A percentile compares a stretch with the other conserved stretches of the same genome.
Conservation (phyloP, 2,113 vertebrate genomes). For the Chrysemys picta region DNA sequence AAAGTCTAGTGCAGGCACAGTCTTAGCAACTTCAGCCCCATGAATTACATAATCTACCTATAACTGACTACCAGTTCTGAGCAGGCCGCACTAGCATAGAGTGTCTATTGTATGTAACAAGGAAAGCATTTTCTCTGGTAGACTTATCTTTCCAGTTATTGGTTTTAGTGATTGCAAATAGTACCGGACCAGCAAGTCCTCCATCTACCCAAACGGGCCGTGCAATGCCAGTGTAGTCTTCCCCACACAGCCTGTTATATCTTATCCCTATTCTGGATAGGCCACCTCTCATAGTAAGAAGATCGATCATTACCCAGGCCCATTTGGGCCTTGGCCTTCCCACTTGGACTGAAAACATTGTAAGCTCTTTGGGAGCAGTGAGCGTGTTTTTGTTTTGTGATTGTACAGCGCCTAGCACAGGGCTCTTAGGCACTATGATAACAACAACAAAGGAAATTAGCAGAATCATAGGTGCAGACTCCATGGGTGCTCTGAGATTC, state of each 20-base stretch:
- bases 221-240: background rate
- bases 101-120: background rate
- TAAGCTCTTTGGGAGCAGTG: too few relatives aligned
- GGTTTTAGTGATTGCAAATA: background rate
- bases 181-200: background rate
- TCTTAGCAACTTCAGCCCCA: background rate
- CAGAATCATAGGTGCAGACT: background rate
- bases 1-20: background rate
- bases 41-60: background rate
- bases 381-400: too few relatives aligned
- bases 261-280: background rate
- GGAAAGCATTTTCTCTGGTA: background rate
- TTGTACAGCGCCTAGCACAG: too few relatives aligned
- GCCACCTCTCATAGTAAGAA: background rate
- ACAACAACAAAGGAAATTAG: background rate
- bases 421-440: too few relatives aligned
- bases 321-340: background rate
- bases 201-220: background rate
- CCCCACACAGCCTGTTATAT: background rate
- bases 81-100: background rate
- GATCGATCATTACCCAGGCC: background rate
- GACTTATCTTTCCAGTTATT: background rate
- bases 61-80: background rate
- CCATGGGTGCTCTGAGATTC: too few relatives aligned
- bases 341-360: background rate